These are phyloP conservation scores for Drosophila macrospina DNA, from an alignment of 2,888 invertebrate species.

Conservation along the genomic window DNA sequence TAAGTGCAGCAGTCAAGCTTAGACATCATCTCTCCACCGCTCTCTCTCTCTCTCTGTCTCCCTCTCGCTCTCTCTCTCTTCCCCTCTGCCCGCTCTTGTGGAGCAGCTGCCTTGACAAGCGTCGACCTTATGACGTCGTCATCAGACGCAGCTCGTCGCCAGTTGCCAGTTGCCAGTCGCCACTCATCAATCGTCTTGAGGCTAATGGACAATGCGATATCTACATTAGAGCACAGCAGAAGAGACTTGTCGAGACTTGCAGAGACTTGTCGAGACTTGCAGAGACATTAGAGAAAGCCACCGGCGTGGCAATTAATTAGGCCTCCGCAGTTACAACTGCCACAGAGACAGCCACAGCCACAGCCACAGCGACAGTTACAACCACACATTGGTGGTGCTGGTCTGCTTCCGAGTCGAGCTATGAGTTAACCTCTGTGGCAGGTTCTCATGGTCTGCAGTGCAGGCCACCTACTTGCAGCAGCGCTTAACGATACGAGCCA, in stretches of 20 bases:
- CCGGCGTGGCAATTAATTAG: constrained; percentile 77
- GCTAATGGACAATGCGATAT: constrained; percentile 68
- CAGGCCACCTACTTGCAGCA: constrained; percentile 61
- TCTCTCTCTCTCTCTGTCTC: not conserved
- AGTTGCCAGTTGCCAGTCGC: constrained; percentile 24
- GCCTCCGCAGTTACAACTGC: constrained; percentile 52
- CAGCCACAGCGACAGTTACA: not conserved
- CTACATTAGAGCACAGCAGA: constrained; percentile 66
- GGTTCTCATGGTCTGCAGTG: constrained; percentile 66
- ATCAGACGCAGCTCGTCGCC: constrained; percentile 35
- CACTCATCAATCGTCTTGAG: constrained; percentile 50
- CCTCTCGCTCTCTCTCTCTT: not conserved
- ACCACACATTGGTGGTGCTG: constrained; percentile 22
- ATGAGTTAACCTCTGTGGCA: constrained; percentile 69
- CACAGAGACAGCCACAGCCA: constrained; percentile 31
- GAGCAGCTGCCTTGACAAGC: constrained; percentile 15
- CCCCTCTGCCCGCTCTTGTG: not conserved
- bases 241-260: constrained; percentile 4
- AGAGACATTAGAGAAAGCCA: constrained; percentile 74
- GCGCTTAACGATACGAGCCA: constrained; percentile 35
- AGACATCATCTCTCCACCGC: constrained; percentile 33
- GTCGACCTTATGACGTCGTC: constrained; percentile 70
- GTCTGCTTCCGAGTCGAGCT: constrained; percentile 28
- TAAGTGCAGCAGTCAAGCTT: constrained; percentile 67
- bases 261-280: constrained; percentile 30